Percentiles rank a stretch among this genome's conserved stretches.
These are phyloP conservation scores for Colletes latitarsis DNA, from an alignment of 1,140 invertebrate genomes.

Conservation along the genomic window DNA sequence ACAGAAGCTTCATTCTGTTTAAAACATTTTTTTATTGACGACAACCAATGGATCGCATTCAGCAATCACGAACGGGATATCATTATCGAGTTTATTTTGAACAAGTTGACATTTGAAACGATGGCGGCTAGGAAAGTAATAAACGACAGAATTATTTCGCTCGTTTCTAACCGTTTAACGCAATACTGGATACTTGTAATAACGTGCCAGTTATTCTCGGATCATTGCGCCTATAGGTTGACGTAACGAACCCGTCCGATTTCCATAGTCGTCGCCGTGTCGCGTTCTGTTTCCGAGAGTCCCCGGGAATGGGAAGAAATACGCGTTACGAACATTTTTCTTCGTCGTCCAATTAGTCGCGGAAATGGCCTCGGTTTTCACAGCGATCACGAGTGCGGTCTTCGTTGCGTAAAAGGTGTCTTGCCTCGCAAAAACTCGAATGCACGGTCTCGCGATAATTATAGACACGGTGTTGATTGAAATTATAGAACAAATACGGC, in stretches of 20 bases:
- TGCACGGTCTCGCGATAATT: not conserved
- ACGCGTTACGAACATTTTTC: conserved; percentile 7
- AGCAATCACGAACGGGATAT: not conserved
- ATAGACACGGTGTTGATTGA: not conserved
- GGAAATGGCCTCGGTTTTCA: conserved; percentile 1
- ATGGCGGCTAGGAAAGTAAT: not conserved
- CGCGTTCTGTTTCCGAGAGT: not conserved
- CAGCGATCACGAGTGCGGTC: too few relatives aligned
- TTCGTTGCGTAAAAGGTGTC: not conserved
- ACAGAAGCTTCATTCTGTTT: too few relatives aligned
- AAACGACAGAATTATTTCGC: conserved; percentile 9
- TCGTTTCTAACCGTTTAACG: conserved; percentile 17
- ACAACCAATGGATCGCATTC: too few relatives aligned
- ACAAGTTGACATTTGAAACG: conserved; percentile 20
- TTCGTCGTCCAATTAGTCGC: not conserved
- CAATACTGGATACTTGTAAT: conserved; percentile 21
- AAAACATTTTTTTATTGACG: too few relatives aligned
- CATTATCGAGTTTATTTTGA: not conserved
- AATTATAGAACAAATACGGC: not conserved
- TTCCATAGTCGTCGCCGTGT: conserved; percentile 29
- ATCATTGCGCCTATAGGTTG: conserved; percentile 14
- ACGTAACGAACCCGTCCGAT: conserved; percentile 39
- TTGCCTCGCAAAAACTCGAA: too few relatives aligned
- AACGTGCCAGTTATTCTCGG: conserved; percentile 24
- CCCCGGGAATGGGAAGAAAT: not conserved